Conservation (phyloP, 1,140 invertebrate species). For the Cataglyphis hispanica region DNA sequence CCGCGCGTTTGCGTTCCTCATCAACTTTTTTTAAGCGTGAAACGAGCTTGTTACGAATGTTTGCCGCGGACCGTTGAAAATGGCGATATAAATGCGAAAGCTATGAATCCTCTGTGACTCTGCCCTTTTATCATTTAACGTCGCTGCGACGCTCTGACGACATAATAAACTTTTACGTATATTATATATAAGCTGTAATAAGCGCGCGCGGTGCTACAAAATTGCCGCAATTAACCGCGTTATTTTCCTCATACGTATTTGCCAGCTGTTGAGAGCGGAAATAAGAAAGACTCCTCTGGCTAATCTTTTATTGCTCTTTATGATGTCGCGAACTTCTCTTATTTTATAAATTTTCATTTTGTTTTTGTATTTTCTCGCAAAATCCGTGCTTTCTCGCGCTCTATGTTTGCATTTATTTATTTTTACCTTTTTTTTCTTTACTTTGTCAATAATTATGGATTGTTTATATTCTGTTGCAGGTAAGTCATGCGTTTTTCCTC, state of each 20-base stretch:
- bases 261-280: not conserved
- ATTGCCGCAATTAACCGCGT: constrained; percentile 17
- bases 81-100: constrained; percentile 40
- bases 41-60: constrained; percentile 29
- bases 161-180: constrained; percentile 46
- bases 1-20: not conserved
- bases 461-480: constrained; percentile 62
- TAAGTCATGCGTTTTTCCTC: constrained; percentile 46
- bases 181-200: not conserved
- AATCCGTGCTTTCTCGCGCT: not conserved
- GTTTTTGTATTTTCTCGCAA: not conserved
- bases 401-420: not conserved
- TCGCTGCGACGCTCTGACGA: no score
- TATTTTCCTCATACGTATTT: not conserved
- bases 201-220: not conserved
- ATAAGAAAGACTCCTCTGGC: constrained; percentile 33
- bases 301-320: constrained; percentile 34
- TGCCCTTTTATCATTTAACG: constrained; percentile 32
- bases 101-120: not conserved
- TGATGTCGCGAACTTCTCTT: not conserved
- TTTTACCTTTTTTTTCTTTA: not conserved
- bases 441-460: constrained; percentile 1
- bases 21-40: constrained; percentile 8
- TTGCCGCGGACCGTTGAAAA: not conserved
- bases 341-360: constrained; percentile 45